A percentile compares a stretch with the other conserved stretches of the same genome.
phyloP scores from a whole-genome alignment of 2,888 invertebrate genomes.

The Synergus umbraculus region DNA sequence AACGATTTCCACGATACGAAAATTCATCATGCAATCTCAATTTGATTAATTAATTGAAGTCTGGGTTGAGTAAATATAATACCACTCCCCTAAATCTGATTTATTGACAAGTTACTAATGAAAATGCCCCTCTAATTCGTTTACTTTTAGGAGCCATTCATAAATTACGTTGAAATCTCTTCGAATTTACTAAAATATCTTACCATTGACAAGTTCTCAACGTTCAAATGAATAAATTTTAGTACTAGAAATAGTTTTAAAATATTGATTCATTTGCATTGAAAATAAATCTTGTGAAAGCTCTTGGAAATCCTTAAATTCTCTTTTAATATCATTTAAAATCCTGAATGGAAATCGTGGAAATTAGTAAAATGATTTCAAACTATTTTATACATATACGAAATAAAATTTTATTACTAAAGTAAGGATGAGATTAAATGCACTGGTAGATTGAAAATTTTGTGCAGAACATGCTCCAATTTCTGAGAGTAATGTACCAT shows the following conservation, averaged over 20 bases:
- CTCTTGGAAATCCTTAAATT: no score
- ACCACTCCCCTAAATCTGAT: not conserved
- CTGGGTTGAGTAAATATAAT: not conserved
- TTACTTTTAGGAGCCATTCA: no score
- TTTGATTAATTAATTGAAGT: not conserved
- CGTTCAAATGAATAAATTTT: no score
- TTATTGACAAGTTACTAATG: not conserved
- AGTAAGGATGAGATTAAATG: not conserved
- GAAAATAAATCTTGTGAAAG: no score
- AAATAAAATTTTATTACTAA: not conserved
- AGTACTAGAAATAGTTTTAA: no score
- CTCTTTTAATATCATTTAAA: no score
- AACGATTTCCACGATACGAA: not conserved
- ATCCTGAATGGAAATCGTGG: no score
- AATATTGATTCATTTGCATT: no score
- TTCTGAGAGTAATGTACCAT: constrained; percentile 1
- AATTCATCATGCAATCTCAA: not conserved
- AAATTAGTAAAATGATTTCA: not conserved
- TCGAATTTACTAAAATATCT: not conserved
- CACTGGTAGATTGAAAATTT: not conserved
- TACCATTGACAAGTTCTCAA: not conserved
- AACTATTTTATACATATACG: not conserved
- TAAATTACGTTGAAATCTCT: no score
- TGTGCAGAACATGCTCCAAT: constrained; percentile 3
- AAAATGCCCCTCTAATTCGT: not conserved